Conservation (phyloP, 2,888 invertebrate species). For the Frankliniella intonsa region DNA sequence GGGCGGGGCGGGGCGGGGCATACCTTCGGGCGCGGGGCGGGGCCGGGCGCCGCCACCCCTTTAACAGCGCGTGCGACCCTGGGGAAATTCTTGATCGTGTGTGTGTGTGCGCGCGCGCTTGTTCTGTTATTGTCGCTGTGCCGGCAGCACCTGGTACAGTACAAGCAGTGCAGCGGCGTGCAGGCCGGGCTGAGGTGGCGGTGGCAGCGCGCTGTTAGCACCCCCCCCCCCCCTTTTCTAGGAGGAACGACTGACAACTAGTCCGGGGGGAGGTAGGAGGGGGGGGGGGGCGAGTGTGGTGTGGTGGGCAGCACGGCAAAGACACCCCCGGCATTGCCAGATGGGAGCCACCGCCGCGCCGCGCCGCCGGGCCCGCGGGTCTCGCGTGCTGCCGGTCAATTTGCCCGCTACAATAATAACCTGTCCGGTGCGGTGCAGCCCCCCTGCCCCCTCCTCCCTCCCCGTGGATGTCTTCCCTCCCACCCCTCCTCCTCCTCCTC, state of each 20-base stretch:
- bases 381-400: conserved; percentile 15
- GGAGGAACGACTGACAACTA: no score
- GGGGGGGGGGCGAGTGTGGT: neutral
- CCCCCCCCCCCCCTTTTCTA: neutral
- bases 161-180: no score
- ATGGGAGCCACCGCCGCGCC: neutral
- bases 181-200: neutral
- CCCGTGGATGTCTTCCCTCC: neutral
- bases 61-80: neutral
- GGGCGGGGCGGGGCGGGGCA: neutral
- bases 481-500: neutral
- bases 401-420: conserved; percentile 16
- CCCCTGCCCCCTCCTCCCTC: neutral
- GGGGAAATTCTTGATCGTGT: neutral
- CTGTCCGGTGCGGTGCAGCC: neutral
- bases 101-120: neutral
- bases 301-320: no score
- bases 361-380: neutral
- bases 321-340: neutral
- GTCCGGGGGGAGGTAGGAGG: no score
- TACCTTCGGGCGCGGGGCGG: no score
- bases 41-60: no score
- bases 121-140: no score
- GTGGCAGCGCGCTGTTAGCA: neutral
- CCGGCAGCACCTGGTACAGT: no score